Percentiles rank a stretch among this genome's conserved stretches.
These are phyloP conservation scores for Tapirus terrestris DNA, from an alignment of 2,113 vertebrate genomes.

Conservation along the genomic window DNA sequence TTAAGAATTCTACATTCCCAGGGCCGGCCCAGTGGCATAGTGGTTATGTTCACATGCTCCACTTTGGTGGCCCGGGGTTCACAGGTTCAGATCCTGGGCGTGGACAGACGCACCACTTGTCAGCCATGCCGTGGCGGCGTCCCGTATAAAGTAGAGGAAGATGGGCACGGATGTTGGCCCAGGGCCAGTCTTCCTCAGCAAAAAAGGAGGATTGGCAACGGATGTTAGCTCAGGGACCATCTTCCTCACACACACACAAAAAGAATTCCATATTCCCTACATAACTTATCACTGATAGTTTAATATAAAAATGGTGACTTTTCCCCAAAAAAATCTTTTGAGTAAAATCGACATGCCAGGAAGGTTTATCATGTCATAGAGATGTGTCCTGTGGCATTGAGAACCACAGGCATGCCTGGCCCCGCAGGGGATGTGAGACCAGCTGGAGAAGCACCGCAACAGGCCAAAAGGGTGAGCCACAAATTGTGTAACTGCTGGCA, in stretches of 20 bases:
- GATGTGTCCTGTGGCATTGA: fast-evolving
- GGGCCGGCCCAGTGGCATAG: no score
- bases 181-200: no score
- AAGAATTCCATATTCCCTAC: neutral
- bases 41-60: no score
- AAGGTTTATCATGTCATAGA: neutral
- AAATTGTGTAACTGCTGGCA: neutral
- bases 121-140: no score
- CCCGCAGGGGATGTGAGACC: neutral
- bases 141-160: no score
- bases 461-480: neutral
- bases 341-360: neutral
- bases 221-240: no score
- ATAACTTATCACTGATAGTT: neutral
- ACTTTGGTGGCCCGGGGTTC: no score
- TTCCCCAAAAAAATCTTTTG: neutral
- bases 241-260: no score
- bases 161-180: no score
- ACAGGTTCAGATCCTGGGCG: no score
- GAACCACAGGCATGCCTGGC: neutral
- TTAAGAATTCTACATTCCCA: neutral
- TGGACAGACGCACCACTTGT: no score
- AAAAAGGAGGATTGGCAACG: no score
- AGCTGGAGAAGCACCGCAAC: neutral
- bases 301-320: neutral